Evolutionary conservation across 1,140 invertebrate genomes (phyloP), one percentile per base, ranked within the genome.

Genomic region (roundworm (Caenorhabditis elegans)): DNA sequence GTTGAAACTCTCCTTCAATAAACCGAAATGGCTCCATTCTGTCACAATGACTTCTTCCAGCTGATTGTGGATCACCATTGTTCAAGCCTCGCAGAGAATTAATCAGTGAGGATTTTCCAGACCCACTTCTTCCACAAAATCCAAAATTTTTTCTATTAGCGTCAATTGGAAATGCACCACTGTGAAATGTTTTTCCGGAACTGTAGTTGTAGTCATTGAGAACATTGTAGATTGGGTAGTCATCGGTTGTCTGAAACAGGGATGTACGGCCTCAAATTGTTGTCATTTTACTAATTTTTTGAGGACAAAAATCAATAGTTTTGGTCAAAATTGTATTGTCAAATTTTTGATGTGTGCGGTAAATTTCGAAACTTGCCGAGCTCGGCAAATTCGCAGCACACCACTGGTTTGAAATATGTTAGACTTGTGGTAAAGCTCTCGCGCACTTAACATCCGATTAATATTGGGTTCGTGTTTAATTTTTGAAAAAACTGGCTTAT

Each of bases 11-110:
- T 39, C 51, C 76, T 51, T 83, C 82, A n/a, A 79, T 79, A 48
- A 83, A 83, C 36, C 82, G 70, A 31, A 83, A 83, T n/a, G 82
- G 82, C 48, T 83, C 82, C 55, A 83, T 79, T 36, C 15, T 48
- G 46, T 78, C 55, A 49, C 77, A 70, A 22, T 48, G 76, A 65
- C 48, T 82, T 28, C 76, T 78, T 13, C 82, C 82, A 48, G 82
- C 82, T 11, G 82, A 60, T 53, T 83, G 76, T 4, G 76, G 31
- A 26, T 83, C 82, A 3, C 76, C 76, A 17, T 80, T 36, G 48
- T 55, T 83, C 36, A 83, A 60, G 0, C 82, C 82, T 34, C 82
- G 34, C 11, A 83, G 26, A 11, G 82, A 53, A 75, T 83, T 83
- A 34, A 83, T 83, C 4, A 83, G 55, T 1, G 77, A 75, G 2